These are phyloP conservation scores for Xylota sylvarum DNA, from an alignment of 2,888 invertebrate genomes.

Conservation along the genomic window DNA sequence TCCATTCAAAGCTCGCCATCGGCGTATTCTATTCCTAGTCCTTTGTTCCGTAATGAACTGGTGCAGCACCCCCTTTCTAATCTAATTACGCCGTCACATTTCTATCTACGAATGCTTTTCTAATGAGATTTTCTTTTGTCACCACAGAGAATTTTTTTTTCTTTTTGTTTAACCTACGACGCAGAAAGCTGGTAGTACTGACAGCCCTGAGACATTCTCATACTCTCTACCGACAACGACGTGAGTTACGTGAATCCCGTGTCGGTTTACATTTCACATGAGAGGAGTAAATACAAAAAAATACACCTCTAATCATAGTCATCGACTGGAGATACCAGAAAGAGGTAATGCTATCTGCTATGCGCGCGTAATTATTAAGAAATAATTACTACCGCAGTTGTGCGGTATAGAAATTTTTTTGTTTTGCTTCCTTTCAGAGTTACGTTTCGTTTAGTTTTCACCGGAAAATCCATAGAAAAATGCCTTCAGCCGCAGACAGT, in stretches of 20 bases:
- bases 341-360: slow-evolving; percentile 33
- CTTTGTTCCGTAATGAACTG: slow-evolving; percentile 68
- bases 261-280: slow-evolving; percentile 64
- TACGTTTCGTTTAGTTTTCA: slow-evolving; percentile 57
- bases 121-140: slow-evolving; percentile 74
- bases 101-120: slow-evolving; percentile 35
- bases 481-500: slow-evolving; percentile 57
- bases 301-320: slow-evolving; percentile 39
- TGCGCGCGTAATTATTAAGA: slow-evolving; percentile 68
- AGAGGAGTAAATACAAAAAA: slow-evolving; percentile 18
- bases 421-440: slow-evolving; percentile 45
- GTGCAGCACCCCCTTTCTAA: slow-evolving; percentile 43
- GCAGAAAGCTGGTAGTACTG: neutral
- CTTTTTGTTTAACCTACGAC: slow-evolving; percentile 7
- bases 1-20: slow-evolving; percentile 24
- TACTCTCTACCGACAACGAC: slow-evolving; percentile 18
- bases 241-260: slow-evolving; percentile 59
- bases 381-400: slow-evolving; percentile 65
- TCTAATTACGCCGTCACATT: slow-evolving; percentile 62
- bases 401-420: slow-evolving; percentile 65
- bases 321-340: slow-evolving; percentile 29
- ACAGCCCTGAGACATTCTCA: slow-evolving; percentile 40
- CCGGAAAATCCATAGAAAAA: slow-evolving; percentile 63
- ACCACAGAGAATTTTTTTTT: slow-evolving; percentile 30
- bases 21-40: slow-evolving; percentile 43